A percentile compares a stretch with the other conserved stretches of the same genome.
These are phyloP conservation scores for Dreissena polymorpha DNA, from an alignment of 1,140 invertebrate species.

Conservation along the genomic window DNA sequence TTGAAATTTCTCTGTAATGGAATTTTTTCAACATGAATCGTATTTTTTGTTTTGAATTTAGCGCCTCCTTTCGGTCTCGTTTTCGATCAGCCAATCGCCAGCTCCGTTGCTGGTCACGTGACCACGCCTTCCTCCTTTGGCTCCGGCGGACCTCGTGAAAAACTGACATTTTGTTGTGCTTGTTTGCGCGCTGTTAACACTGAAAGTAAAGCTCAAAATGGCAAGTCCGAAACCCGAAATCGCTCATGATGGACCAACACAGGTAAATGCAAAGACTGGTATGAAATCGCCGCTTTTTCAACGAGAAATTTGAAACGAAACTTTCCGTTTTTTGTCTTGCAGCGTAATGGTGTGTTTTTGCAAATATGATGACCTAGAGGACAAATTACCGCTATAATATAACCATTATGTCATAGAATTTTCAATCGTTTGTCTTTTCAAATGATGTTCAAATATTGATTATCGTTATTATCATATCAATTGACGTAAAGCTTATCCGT, in stretches of 20 bases:
- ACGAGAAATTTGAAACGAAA: conserved; percentile 50
- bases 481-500: too few species aligned
- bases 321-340: background rate
- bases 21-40: too few species aligned
- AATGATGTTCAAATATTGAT: too few species aligned
- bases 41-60: conserved; percentile 67
- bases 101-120: conserved; percentile 65
- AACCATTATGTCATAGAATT: too few species aligned
- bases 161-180: conserved; percentile 58
- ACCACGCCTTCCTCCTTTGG: conserved; percentile 70
- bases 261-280: conserved; percentile 77
- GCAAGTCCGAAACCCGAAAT: conserved; percentile 70
- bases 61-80: conserved; percentile 68
- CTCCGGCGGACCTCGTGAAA: conserved; percentile 66
- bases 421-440: too few species aligned
- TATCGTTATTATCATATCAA: too few species aligned
- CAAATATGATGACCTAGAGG: too few species aligned
- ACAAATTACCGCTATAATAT: too few species aligned
- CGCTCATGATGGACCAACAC: conserved; percentile 75
- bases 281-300: conserved; percentile 54
- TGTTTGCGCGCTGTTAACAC: conserved; percentile 58
- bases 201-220: conserved; percentile 66
- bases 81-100: conserved; percentile 65
- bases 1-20: too few species aligned
- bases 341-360: too few species aligned